These are phyloP conservation scores for Phymorhynchus buccinoides DNA, from an alignment of 1,140 invertebrate genomes.

Conservation along the genomic window DNA sequence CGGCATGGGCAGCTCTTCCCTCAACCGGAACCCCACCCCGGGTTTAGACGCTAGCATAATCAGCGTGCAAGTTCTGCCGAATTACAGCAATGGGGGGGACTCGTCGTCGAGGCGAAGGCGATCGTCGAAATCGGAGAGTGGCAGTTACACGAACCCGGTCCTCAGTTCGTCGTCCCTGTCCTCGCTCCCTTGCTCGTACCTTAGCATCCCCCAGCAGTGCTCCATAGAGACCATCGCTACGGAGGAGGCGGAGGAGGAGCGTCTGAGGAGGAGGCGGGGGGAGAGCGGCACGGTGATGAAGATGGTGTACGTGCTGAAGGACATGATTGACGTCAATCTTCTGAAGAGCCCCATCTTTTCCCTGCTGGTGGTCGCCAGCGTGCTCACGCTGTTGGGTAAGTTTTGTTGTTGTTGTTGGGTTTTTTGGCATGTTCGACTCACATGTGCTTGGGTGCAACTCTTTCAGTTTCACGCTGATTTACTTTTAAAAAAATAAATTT, in stretches of 20 bases:
- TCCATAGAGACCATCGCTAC: slow-evolving; percentile 53
- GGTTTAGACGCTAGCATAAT: slow-evolving; percentile 47
- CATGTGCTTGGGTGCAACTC: too few species aligned
- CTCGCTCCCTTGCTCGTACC: slow-evolving; percentile 49
- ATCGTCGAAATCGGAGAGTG: slow-evolving; percentile 34
- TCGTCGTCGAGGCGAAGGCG: slow-evolving; percentile 31
- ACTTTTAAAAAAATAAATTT: too few species aligned
- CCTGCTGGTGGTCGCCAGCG: slow-evolving; percentile 88
- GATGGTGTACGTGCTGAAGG: slow-evolving; percentile 77
- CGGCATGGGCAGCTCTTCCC: not conserved
- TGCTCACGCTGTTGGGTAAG: slow-evolving; percentile 91
- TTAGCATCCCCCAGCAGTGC: slow-evolving; percentile 54
- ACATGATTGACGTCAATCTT: slow-evolving; percentile 77
- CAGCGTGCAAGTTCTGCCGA: slow-evolving; percentile 48
- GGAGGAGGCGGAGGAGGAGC: not conserved
- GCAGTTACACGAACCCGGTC: slow-evolving; percentile 29
- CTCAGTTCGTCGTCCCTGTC: slow-evolving; percentile 6
- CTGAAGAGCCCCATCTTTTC: slow-evolving; percentile 91
- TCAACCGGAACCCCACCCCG: slow-evolving; percentile 23
- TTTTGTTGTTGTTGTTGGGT: too few species aligned
- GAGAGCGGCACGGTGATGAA: slow-evolving; percentile 41
- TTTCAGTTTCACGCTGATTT: too few species aligned
- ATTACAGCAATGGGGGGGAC: slow-evolving; percentile 19
- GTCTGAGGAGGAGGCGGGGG: slow-evolving; percentile 36
- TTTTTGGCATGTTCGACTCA: too few species aligned